Base-by-base conservation (phyloP, 1,140 invertebrate species). In the Caenorhabditis latens region DNA sequence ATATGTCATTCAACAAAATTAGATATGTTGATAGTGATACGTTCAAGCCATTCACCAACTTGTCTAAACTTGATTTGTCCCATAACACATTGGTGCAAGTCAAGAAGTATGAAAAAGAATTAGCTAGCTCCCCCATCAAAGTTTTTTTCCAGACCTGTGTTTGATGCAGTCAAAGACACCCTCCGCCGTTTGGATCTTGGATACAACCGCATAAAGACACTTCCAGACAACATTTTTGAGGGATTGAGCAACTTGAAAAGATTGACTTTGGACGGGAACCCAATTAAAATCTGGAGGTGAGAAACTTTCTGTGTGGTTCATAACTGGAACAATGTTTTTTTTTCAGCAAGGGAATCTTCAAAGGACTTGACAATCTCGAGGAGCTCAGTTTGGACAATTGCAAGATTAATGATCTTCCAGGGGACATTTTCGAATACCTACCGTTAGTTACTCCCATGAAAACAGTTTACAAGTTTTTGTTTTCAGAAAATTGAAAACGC, bases 371-470 rank as follows among this genome's bases (percentile, higher is more conserved):
- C 48, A 87, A 55, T 43, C 63, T 88, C 14, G 85, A 88, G 42
- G 53, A 53, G 32, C 85, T 88, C 9, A 88, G 87, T 87, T 42
- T 88, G 75, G 87, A 88, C 79, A 48, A 84, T 21, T 88, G 87
- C 53, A 84, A 79, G 6, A 40, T 87, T 40, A 40, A 82, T 19
- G 24, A 40, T 48, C 24, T 57, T 43, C 85, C 57, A 83, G 32
- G 43, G 11, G 63, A 84, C 19, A 43, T 84, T n/a, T 84, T 84
- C 19, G 83, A 84, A 61, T 21, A 84, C 19, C 55, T 84, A n/a
- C 83, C 83, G 83, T 84, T 14, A 84, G 55, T 46, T 46, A 32
- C 40, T 48, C 0, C 9, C 14, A 14, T 21, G 50, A 3, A 14
- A 46, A 6, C 5, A 19, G 16, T n/a, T 32, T 13, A 82, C 2